phyloP scores from a whole-genome alignment of 2,888 invertebrate species.

The Macrosiphum euphorbiae region DNA sequence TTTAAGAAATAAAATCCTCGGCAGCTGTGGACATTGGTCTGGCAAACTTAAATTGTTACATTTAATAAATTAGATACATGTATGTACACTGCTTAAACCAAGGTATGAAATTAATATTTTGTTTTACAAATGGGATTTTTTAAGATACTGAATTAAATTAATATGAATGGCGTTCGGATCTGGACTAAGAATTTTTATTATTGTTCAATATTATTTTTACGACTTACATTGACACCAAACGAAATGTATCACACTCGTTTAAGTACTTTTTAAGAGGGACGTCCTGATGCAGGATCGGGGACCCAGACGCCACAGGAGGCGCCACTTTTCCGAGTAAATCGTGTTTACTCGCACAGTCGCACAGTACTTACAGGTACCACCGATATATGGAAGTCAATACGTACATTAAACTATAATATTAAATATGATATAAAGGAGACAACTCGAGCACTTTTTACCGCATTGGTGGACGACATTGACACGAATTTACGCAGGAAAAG shows the following conservation, averaged over 20 bases:
- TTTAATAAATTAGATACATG: too few species aligned
- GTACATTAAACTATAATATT: neutral
- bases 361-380: neutral
- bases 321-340: neutral
- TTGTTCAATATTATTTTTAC: neutral
- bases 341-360: neutral
- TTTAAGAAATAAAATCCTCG: too few species aligned
- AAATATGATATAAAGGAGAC: neutral
- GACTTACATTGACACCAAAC: neutral
- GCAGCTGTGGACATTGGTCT: too few species aligned
- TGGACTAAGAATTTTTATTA: too few species aligned
- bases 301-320: neutral
- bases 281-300: neutral
- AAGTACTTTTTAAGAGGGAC: neutral
- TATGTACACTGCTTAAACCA: too few species aligned
- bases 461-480: neutral
- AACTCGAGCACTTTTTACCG: neutral
- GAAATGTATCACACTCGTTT: neutral
- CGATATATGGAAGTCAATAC: neutral
- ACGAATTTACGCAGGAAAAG: neutral
- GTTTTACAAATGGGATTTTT: too few species aligned
- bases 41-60: too few species aligned
- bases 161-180: too few species aligned
- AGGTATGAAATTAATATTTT: too few species aligned
- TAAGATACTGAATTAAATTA: too few species aligned